Evolutionary conservation across 2,888 invertebrate species (phyloP).

Genomic region (Crematogaster levior): DNA sequence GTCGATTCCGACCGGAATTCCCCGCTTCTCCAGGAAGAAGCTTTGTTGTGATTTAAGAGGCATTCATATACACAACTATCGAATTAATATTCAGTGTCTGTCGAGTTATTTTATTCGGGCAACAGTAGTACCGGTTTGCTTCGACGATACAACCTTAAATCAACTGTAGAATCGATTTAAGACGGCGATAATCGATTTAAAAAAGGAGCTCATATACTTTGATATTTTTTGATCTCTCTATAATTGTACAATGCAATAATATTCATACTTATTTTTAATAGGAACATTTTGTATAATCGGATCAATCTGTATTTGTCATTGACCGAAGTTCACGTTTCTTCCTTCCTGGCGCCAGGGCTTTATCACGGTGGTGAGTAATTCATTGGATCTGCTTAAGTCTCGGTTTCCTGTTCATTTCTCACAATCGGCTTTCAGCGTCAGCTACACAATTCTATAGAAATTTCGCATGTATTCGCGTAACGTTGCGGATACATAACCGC

Average conservation of each 20-base stretch:
- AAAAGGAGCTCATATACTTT: background rate
- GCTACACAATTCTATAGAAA: constrained; percentile 12
- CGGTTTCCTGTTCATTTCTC: constrained; percentile 28
- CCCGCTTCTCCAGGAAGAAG: background rate
- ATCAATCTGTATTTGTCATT: constrained; percentile 7
- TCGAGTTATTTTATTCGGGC: background rate
- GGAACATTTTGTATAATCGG: background rate
- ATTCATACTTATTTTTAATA: constrained; percentile 7
- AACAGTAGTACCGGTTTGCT: background rate
- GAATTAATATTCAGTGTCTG: constrained; percentile 29
- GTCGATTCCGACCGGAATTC: constrained; percentile 25
- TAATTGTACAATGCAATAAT: background rate
- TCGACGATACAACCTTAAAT: background rate
- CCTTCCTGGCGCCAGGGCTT: constrained; percentile 17
- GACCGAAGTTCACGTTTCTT: constrained; percentile 35
- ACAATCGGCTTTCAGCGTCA: constrained; percentile 29
- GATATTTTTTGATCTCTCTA: background rate
- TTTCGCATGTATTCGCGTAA: constrained; percentile 11
- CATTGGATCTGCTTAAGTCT: constrained; percentile 9
- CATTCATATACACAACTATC: background rate
- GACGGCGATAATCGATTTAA: background rate
- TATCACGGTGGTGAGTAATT: constrained; percentile 37
- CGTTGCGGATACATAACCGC: background rate
- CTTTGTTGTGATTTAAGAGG: constrained; percentile 15
- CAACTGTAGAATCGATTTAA: no score